These are phyloP conservation scores for Meriones unguiculatus DNA, from an alignment of 2,113 vertebrate species.

Conservation along the genomic window DNA sequence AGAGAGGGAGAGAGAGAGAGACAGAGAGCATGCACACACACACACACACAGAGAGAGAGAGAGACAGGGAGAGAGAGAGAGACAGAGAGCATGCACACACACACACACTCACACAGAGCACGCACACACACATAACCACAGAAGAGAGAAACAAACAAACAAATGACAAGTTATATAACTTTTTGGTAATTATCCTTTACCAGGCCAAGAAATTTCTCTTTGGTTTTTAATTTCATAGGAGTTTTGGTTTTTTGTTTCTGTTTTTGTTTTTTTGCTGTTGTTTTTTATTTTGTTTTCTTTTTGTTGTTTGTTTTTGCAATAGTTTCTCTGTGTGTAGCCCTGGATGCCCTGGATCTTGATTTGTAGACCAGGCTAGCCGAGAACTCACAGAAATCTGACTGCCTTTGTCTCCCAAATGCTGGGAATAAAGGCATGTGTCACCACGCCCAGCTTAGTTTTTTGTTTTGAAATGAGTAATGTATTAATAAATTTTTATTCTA, in stretches of 20 bases:
- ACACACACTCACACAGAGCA: neutral
- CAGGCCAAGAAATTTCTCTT: constrained; percentile 30
- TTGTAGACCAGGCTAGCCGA: too few species aligned
- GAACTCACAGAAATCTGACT: too few species aligned
- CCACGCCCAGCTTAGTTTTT: neutral
- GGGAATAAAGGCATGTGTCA: too few species aligned
- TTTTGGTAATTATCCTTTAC: constrained; percentile 9
- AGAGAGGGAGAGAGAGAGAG: neutral
- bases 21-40: neutral
- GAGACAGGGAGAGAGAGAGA: neutral
- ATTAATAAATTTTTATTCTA: constrained; percentile 16
- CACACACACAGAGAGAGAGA: neutral
- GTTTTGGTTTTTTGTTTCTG: too few species aligned
- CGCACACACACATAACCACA: neutral
- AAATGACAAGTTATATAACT: neutral
- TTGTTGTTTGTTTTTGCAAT: too few species aligned
- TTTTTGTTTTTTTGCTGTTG: too few species aligned
- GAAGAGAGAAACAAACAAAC: neutral
- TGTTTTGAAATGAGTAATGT: neutral
- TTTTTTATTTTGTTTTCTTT: too few species aligned
- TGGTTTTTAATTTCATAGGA: constrained; percentile 7
- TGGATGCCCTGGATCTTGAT: too few species aligned
- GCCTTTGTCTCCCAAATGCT: too few species aligned
- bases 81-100: neutral
- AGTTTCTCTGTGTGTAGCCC: too few species aligned